Percentiles rank a stretch among this genome's conserved stretches.
Evolutionary conservation across 2,888 invertebrate genomes (phyloP).

Genomic region (Brachyopa scutellaris): DNA sequence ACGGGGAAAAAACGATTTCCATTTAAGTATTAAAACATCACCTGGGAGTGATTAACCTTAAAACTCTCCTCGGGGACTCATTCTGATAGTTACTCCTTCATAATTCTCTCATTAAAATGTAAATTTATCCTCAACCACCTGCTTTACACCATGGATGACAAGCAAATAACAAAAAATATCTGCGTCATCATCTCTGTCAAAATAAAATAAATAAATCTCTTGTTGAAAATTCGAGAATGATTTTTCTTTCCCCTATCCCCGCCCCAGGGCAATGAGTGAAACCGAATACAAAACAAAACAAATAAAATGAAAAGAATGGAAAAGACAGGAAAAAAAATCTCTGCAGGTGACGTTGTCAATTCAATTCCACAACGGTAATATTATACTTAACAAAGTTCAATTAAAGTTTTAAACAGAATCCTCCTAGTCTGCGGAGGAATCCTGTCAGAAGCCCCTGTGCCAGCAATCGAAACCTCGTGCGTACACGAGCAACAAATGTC

Average conservation of each 20-base stretch:
- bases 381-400: constrained; percentile 49
- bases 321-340: constrained; percentile 8
- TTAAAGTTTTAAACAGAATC: constrained; percentile 25
- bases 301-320: not conserved
- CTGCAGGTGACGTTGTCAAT: constrained; percentile 54
- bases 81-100: constrained; percentile 4
- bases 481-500: constrained; percentile 55
- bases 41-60: constrained; percentile 52
- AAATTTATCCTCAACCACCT: constrained; percentile 30
- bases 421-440: not conserved
- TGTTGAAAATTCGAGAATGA: not conserved
- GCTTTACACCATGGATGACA: not conserved
- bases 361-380: constrained; percentile 45
- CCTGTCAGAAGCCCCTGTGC: constrained; percentile 38
- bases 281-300: not conserved
- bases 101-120: constrained; percentile 37
- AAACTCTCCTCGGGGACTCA: constrained; percentile 11
- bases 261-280: not conserved
- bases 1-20: too few relatives aligned
- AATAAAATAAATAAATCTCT: constrained; percentile 25
- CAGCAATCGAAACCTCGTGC: constrained; percentile 11
- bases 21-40: constrained; percentile 11
- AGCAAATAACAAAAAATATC: constrained; percentile 26
- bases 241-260: not conserved
- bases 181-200: constrained; percentile 12